Base-by-base conservation (phyloP, 2,113 vertebrate genomes). In the Hippocampus barbouri region DNA sequence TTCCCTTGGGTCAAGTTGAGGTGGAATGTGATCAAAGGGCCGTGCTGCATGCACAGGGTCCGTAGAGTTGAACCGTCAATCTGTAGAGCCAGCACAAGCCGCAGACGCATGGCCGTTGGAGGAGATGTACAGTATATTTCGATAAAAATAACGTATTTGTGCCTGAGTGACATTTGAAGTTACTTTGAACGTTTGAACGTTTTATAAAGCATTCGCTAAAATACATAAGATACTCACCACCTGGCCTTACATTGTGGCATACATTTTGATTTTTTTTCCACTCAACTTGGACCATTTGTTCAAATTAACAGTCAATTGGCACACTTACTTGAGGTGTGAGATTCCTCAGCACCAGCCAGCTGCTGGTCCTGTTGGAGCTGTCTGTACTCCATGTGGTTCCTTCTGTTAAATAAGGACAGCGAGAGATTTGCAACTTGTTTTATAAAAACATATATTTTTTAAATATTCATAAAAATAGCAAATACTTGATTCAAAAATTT, bases 1-100 rank as follows among this genome's bases (percentile, higher is more conserved):
- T 98, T 98, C 84, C 97, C 97, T 92, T 99, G 97, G 0, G 97
- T 97, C 92, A 99, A 93, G 91, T 96, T 99, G 92, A 99, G 94
- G 90, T 99, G 97, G 96, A 99, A 99, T 89, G 97, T 99, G 90
- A 97, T 92, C 71, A 99, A 94, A 78, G 97, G 97, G 77, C 97
- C 97, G 5, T 99, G 97, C 75, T 99, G 97, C 94, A 99, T 91
- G 81, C 97, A 99, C 86, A 99, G 93, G 0, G 97, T 99, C 89
- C 97, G 91, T 91, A 99, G 92, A 3, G 97, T 99, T 3, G 97
- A 99, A 27, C 97, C 97, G 76, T 99, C 97, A n/a, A 99, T 99
- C 97, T 99, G 91, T 3, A 72, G 59, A 61, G 59, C 7, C 59
- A 61, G 25, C 25, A 8, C 61, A 18, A 4, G 27, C 9, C 20